phyloP scores from a whole-genome alignment of 2,797 vertebrate genomes.

The Hybognathus amarus region DNA sequence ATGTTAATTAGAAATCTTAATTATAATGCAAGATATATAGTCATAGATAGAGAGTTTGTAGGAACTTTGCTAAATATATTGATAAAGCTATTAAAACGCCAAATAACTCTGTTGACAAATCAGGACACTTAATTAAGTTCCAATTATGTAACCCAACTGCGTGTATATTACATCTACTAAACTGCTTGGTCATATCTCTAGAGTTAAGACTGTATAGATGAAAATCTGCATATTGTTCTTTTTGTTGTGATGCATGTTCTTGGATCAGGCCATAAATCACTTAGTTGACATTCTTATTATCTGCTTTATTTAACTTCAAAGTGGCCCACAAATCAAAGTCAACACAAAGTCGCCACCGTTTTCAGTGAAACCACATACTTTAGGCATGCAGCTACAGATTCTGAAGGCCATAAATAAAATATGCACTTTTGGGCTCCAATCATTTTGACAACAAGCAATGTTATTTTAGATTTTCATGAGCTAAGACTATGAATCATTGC shows the following conservation, averaged over 20 bases:
- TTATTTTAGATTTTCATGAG: neutral
- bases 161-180: slow-evolving; percentile 20
- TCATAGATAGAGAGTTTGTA: slow-evolving; percentile 33
- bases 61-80: slow-evolving; percentile 14
- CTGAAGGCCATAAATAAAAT: slow-evolving; percentile 12
- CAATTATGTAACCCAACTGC: slow-evolving; percentile 17
- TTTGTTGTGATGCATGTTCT: slow-evolving; percentile 42
- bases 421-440: slow-evolving; percentile 28
- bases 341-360: slow-evolving; percentile 24
- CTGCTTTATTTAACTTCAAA: slow-evolving; percentile 48
- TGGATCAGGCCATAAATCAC: slow-evolving; percentile 30
- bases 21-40: slow-evolving; percentile 28
- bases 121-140: slow-evolving; percentile 16
- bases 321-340: slow-evolving; percentile 49
- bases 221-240: slow-evolving; percentile 26
- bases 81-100: slow-evolving; percentile 27
- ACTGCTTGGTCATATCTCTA: slow-evolving; percentile 8
- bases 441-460: neutral
- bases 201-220: slow-evolving; percentile 30
- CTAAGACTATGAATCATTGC: slow-evolving; percentile 4
- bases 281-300: slow-evolving; percentile 32
- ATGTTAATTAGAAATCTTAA: slow-evolving; percentile 30
- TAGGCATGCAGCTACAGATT: neutral
- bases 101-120: slow-evolving; percentile 28
- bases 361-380: slow-evolving; percentile 20